These are phyloP conservation scores for Orbicella faveolata DNA, from an alignment of 64 coral and sea anemone species.

Conservation along the genomic window DNA sequence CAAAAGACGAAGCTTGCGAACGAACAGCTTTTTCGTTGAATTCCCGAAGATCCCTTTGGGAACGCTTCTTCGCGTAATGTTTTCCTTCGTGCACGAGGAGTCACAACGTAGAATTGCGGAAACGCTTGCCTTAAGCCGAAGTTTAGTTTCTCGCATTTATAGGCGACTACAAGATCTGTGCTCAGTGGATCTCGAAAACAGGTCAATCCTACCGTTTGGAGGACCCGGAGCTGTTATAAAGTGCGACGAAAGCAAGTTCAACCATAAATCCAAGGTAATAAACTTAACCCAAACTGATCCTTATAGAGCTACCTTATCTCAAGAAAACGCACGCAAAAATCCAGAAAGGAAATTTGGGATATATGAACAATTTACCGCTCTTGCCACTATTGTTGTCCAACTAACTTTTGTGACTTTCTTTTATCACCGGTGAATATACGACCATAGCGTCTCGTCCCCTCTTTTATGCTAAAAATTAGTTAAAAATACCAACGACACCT, in stretches of 20 bases:
- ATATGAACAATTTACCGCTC: no score
- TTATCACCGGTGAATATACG: no score
- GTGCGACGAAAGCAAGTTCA: conserved; percentile 24
- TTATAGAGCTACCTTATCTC: no score
- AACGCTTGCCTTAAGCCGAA: not conserved
- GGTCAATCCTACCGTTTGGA: conserved; percentile 2
- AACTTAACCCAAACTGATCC: no score
- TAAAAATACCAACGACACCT: no score
- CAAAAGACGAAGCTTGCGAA: conserved; percentile 29
- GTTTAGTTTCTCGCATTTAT: not conserved
- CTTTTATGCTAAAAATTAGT: no score
- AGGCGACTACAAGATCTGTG: not conserved
- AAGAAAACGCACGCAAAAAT: no score
- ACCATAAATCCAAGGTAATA: no score
- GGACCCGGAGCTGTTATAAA: conserved; percentile 7
- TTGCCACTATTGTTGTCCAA: no score
- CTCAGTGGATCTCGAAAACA: conserved; percentile 17
- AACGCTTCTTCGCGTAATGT: not conserved
- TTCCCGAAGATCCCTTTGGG: conserved; percentile 10
- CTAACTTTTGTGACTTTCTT: no score
- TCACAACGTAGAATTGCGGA: not conserved
- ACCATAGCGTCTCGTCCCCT: no score
- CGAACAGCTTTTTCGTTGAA: conserved; percentile 7
- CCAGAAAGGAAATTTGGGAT: no score
- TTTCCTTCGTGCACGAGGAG: conserved; percentile 2